Evolutionary conservation across 2,888 invertebrate species (phyloP), one percentile per base, ranked within the genome.

Genomic region (Drosophila robusta): DNA sequence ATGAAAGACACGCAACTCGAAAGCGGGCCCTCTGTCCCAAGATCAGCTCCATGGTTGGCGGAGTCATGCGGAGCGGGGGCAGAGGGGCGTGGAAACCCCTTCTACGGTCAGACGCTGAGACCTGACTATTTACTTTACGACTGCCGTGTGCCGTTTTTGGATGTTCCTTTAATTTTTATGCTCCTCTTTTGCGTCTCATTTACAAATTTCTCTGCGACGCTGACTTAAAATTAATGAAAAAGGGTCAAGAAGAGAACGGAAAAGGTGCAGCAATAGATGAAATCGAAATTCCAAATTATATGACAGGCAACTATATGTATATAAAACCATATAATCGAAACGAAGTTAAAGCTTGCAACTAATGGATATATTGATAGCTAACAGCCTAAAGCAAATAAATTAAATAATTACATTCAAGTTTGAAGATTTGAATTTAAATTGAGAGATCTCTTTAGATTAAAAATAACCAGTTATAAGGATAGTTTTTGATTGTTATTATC

Each of bases 91-190:
- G 38, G 18, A 49, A 46, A 8, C 38, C 64, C 49, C 36, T 36
- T 41, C 58, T 41, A 39, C 24, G 16, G 41, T 47, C 61, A 18
- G 42, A 57, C 41, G 16, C 42, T 29, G 46, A 55, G 65, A 67
- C 46, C 67, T 70, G 80, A 76, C 73, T 75, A 83, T 80, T 81
- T 84, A 81, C 76, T 87, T 87, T 87, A 87, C 83, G 85, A 87
- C 72, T 75, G 76, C 73, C 70, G 54, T 75, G 63, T 70, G 68
- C 60, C 65, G 71, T 75, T 77, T 77, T 56, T 61, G 60, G 60
- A 36, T 67, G 63, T 70, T 67, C 52, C 64, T 81, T 63, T 83
- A 78, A 82, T 83, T 86, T 80, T 75, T 72, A 80, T 80, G 63
- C 70, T 65, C 50, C 72, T 49, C 68, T 75, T 82, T 70, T 71